Evolutionary conservation across 2,888 invertebrate genomes (phyloP).

Genomic region (Bombyx huttoni): DNA sequence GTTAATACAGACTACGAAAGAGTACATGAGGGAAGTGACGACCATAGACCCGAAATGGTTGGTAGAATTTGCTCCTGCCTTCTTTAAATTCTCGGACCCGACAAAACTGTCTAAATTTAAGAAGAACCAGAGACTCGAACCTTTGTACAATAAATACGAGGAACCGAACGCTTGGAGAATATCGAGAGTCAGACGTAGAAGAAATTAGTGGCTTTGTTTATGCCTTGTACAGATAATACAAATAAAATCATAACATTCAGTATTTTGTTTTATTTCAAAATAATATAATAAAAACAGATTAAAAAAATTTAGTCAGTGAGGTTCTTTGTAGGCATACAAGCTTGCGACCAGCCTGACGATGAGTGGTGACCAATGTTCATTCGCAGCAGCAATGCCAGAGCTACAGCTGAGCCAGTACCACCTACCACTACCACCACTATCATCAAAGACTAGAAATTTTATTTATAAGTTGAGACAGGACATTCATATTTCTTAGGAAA

Average conservation of each 20-base stretch:
- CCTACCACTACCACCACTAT: no score
- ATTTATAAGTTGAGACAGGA: no score
- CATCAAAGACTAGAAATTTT: no score
- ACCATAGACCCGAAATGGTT: slow-evolving; percentile 98
- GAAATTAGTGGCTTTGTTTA: slow-evolving; percentile 75
- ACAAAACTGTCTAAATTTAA: slow-evolving; percentile 99
- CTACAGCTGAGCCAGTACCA: no score
- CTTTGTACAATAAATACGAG: slow-evolving; percentile 98
- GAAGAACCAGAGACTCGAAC: slow-evolving; percentile 98
- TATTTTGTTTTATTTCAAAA: not conserved
- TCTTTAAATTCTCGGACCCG: slow-evolving; percentile 98
- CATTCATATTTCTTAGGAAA: no score
- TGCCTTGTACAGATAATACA: not conserved
- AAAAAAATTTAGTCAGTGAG: no score
- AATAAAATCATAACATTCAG: not conserved
- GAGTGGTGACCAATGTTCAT: no score
- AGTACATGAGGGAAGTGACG: slow-evolving; percentile 98
- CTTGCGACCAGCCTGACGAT: no score
- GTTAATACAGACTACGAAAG: slow-evolving; percentile 97
- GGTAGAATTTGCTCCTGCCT: slow-evolving; percentile 98
- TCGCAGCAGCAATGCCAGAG: no score
- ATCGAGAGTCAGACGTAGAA: slow-evolving; percentile 88
- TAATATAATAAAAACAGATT: no score
- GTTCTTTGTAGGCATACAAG: no score
- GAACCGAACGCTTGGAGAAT: slow-evolving; percentile 99